These are phyloP conservation scores for Oryzias dopingdopingensis DNA, from an alignment of 2,797 vertebrate genomes.

Conservation along the genomic window DNA sequence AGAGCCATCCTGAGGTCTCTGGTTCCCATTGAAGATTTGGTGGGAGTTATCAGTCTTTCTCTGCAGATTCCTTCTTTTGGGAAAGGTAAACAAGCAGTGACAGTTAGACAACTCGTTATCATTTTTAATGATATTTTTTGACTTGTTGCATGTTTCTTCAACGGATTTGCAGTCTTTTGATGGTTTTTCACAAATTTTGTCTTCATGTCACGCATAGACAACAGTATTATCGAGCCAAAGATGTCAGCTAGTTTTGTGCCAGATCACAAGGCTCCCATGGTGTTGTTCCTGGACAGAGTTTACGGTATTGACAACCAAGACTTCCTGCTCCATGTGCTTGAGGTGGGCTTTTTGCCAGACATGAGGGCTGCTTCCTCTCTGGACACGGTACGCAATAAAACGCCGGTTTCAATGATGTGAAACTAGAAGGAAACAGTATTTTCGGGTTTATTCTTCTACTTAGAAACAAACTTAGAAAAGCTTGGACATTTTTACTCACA, in stretches of 20 bases:
- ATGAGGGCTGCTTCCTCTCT: constrained; percentile 93
- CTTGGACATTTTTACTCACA: constrained; percentile 42
- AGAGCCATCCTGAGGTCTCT: constrained; percentile 93
- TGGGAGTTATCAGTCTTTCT: constrained; percentile 91
- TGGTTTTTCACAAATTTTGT: background rate
- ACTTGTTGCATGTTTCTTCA: too few species aligned
- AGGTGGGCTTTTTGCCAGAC: constrained; percentile 93
- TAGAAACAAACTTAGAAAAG: too few species aligned
- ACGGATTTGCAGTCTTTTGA: background rate
- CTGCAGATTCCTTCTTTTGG: constrained; percentile 91
- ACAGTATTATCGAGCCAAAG: constrained; percentile 89
- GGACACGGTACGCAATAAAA: constrained; percentile 83
- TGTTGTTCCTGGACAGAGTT: constrained; percentile 93
- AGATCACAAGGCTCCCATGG: constrained; percentile 94
- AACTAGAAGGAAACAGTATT: background rate
- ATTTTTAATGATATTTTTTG: too few species aligned
- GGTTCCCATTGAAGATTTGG: constrained; percentile 91
- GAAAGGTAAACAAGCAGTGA: constrained; percentile 78
- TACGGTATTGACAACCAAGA: constrained; percentile 95
- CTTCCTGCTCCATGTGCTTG: constrained; percentile 89
- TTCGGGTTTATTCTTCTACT: too few species aligned
- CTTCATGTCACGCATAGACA: constrained; percentile 71
- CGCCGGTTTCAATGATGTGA: background rate
- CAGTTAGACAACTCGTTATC: too few species aligned
- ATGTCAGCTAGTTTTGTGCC: constrained; percentile 96